A percentile compares a stretch with the other conserved stretches of the same genome.
phyloP scores from a whole-genome alignment of 2,113 vertebrate genomes.

The Sceloporus undulatus region DNA sequence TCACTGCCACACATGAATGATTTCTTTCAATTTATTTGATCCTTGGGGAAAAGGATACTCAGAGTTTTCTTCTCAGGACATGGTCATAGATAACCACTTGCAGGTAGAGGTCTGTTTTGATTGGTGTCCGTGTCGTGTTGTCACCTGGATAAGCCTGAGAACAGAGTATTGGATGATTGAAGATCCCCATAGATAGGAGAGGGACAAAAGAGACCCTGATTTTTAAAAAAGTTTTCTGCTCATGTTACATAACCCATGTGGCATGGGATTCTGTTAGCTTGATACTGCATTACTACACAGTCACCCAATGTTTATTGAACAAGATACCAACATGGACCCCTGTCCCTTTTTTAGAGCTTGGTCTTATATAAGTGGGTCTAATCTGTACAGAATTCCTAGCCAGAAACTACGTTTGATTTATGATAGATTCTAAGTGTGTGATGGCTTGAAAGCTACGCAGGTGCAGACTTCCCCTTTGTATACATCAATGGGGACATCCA shows the following conservation, averaged over 20 bases:
- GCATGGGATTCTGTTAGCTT: background rate
- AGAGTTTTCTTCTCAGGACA: conserved; percentile 76
- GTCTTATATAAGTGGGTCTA: background rate
- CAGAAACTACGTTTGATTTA: background rate
- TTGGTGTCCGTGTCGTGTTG: conserved; percentile 75
- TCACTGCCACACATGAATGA: background rate
- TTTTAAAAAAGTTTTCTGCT: background rate
- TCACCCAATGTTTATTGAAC: background rate
- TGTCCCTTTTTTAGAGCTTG: background rate
- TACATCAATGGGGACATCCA: background rate
- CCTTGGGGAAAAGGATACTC: conserved; percentile 33
- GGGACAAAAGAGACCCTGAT: background rate
- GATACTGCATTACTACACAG: background rate
- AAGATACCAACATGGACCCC: background rate
- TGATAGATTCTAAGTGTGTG: background rate
- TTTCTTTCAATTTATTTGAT: conserved; percentile 48
- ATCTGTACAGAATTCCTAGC: background rate
- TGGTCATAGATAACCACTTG: conserved; percentile 88
- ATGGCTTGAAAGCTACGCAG: background rate
- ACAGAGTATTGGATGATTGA: conserved; percentile 21
- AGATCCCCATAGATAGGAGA: background rate
- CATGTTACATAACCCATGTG: background rate
- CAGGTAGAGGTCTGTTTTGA: conserved; percentile 82
- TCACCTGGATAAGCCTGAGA: conserved; percentile 82
- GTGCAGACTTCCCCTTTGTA: background rate